These are phyloP conservation scores for Nomada goodeniana DNA, from an alignment of 2,888 invertebrate genomes.

Conservation along the genomic window DNA sequence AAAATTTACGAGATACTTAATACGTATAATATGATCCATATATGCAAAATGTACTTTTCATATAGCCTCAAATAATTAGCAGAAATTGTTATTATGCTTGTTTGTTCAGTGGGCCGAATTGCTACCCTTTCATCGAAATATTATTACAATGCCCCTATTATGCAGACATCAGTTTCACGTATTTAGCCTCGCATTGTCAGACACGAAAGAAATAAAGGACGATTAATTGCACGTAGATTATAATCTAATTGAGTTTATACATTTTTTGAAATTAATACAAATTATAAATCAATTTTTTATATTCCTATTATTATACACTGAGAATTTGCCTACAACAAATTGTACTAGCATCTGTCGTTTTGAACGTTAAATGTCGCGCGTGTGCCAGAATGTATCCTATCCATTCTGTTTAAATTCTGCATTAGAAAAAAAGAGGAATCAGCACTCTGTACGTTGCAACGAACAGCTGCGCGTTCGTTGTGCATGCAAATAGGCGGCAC, in stretches of 20 bases:
- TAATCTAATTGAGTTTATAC: too few species aligned
- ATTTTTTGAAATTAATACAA: background rate
- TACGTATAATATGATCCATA: too few species aligned
- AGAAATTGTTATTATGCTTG: background rate
- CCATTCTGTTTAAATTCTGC: background rate
- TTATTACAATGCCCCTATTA: background rate
- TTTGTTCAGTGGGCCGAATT: background rate
- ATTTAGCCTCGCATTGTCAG: background rate
- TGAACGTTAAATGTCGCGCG: background rate
- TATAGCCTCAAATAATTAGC: too few species aligned
- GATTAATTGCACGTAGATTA: background rate
- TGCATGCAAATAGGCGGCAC: constrained; percentile 33
- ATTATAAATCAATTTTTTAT: background rate
- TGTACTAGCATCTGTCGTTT: background rate
- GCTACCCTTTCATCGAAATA: background rate
- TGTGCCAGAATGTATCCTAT: background rate
- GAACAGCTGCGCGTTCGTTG: background rate
- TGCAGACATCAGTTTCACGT: constrained; percentile 7
- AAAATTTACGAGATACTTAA: constrained; percentile 2
- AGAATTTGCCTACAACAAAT: background rate
- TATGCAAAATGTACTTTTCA: too few species aligned
- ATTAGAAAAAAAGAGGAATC: background rate
- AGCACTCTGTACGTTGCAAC: background rate
- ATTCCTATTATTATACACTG: background rate
- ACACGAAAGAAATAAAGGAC: background rate